Conservation (phyloP, 2,888 invertebrate genomes). For the Aspidiotus rigidus region DNA sequence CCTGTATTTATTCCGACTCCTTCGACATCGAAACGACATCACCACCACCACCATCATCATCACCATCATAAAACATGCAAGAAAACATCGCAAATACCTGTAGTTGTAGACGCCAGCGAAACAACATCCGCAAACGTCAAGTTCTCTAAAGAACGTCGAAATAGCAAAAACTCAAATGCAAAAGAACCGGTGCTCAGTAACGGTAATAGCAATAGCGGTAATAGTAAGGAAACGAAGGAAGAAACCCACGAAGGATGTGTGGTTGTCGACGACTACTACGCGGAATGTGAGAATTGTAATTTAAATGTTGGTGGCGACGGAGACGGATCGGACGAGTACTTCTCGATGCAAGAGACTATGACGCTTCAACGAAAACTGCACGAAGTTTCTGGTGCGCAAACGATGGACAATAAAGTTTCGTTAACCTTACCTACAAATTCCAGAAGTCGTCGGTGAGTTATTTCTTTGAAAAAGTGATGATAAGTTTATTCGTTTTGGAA, state of each 20-base stretch:
- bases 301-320: constrained; percentile 46
- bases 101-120: no score
- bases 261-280: constrained; percentile 59
- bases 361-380: constrained; percentile 53
- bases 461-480: background rate
- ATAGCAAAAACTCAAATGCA: constrained; percentile 9
- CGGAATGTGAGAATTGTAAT: constrained; percentile 79
- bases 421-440: constrained; percentile 35
- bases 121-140: no score
- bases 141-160: no score
- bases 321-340: constrained; percentile 54
- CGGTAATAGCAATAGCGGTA: background rate
- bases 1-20: background rate
- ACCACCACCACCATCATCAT: no score
- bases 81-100: no score
- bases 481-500: background rate
- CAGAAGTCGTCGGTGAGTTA: constrained; percentile 15
- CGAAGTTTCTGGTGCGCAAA: constrained; percentile 32
- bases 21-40: no score
- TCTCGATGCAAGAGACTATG: constrained; percentile 56
- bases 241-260: background rate
- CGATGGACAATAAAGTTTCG: constrained; percentile 30
- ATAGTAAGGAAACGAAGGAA: constrained; percentile 12
- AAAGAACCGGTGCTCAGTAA: constrained; percentile 22
- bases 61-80: no score